Evolutionary conservation across 2,888 invertebrate genomes (phyloP), one percentile per base, ranked within the genome.

Genomic region (Cataglyphis albicans): DNA sequence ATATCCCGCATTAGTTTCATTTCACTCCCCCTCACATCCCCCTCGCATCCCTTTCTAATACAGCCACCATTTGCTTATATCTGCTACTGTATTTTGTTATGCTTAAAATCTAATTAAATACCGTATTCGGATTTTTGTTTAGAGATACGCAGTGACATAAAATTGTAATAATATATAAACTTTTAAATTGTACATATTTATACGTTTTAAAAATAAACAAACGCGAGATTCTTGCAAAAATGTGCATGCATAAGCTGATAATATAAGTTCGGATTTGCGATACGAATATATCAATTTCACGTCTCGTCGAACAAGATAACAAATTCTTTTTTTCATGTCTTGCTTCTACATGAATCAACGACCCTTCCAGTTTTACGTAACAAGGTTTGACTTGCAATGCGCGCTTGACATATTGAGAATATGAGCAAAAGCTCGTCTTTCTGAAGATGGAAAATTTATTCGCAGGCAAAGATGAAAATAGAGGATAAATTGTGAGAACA

Each of bases 201-300:
- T 25, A 38, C n/a, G 29, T 63, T 73, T 70, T 64, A 10, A 7
- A 65, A 74, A 65, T 44, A 74, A 81, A 10, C 29, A 4, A 44
- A 55, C 32, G 18, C n/a, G 41, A 52, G n/a, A 35, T 61, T 38
- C 52, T 9, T 41, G 9, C 25, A 59, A n/a, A 38, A n/a, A 61
- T 68, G n/a, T 18, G 18, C 9, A 29, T 41, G 10, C 21, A 48
- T 41, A 41, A 35, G 25, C 10, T 38, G 7, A 52, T 84, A 83
- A 84, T 80, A 52, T 82, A 65, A 68, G 81, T n/a, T 72, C 84
- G 82, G 70, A 85, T 83, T 86, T 89, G 90, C 91, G 92, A 93
- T 93, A 92, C 92, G 92, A 93, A 93, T 94, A 94, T 93, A 94
- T 94, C 93, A 94, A 93, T 94, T 94, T 94, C 93, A 93, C 93